phyloP scores from a whole-genome alignment of 2,888 invertebrate genomes.

The Heteromurus nitidus region DNA sequence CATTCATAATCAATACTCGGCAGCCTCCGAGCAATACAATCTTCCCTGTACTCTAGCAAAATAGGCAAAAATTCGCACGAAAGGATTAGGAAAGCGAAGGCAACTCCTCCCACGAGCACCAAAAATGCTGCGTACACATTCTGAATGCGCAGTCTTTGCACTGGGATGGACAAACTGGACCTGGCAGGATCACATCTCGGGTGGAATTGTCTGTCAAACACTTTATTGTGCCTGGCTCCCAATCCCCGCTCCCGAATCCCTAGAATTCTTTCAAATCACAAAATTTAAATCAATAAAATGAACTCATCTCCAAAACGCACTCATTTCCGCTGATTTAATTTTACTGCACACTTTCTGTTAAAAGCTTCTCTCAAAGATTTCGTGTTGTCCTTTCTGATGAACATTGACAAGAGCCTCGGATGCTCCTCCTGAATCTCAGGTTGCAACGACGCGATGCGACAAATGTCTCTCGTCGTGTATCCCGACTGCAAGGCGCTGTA shows the following conservation, averaged over 20 bases:
- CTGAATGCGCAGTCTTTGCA: background rate
- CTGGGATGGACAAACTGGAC: background rate
- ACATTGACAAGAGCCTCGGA: conserved; percentile 33
- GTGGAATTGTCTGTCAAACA: conserved; percentile 36
- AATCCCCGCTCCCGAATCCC: conserved; percentile 30
- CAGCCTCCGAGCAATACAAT: no score
- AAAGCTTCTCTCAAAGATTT: conserved; percentile 18
- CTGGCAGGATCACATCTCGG: conserved; percentile 1
- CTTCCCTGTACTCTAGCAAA: no score
- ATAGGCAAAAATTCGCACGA: no score
- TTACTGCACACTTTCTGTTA: conserved; percentile 22
- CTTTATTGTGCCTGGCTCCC: conserved; percentile 4
- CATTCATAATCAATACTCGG: no score
- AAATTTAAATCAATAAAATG: no score
- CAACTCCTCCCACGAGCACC: conserved; percentile 10
- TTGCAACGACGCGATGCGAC: conserved; percentile 18
- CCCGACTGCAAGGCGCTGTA: conserved; percentile 22
- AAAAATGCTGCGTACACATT: conserved; percentile 34
- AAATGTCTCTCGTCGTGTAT: conserved; percentile 21
- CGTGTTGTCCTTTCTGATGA: background rate
- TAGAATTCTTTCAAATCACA: conserved; percentile 18
- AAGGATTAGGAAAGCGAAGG: background rate
- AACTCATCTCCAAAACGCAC: background rate
- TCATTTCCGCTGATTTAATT: background rate
- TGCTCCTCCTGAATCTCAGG: conserved; percentile 6